Evolutionary conservation across 1,140 invertebrate species (phyloP).

Genomic region (Euschistus heros): DNA sequence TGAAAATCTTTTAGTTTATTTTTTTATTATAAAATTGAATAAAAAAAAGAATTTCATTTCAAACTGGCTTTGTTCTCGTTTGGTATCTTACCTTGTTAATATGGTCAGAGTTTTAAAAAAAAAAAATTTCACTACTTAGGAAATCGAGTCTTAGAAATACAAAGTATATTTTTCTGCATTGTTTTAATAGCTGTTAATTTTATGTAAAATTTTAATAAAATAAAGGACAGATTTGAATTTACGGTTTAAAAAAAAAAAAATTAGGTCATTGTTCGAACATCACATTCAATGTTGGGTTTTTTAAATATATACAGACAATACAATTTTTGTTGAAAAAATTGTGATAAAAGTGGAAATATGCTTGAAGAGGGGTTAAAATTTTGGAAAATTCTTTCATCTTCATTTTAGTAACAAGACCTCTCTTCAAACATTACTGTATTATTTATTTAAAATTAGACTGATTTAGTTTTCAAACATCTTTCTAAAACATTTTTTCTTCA

Average conservation of each 20-base stretch:
- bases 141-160: conserved; percentile 1
- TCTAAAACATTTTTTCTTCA: too few species aligned
- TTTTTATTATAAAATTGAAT: conserved; percentile 11
- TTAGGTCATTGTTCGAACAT: background rate
- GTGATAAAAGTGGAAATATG: background rate
- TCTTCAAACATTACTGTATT: background rate
- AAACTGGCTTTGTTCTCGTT: conserved; percentile 2
- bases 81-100: too few species aligned
- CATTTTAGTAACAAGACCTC: too few species aligned
- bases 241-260: background rate
- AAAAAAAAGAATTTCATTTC: conserved; percentile 5
- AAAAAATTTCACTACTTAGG: conserved; percentile 14
- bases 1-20: conserved; percentile 8
- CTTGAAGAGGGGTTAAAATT: background rate
- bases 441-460: conserved; percentile 5
- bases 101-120: conserved; percentile 10
- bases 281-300: background rate
- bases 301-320: background rate
- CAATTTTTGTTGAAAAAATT: conserved; percentile 1
- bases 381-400: background rate
- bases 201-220: conserved; percentile 14
- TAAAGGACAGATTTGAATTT: too few species aligned
- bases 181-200: conserved; percentile 12
- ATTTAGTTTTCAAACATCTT: background rate
- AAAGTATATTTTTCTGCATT: conserved; percentile 10